A percentile compares a stretch with the other conserved stretches of the same genome.
Evolutionary conservation across 30 jellyfish, hydroid and myxozoan species (phyloP).

Genomic region (Calvadosia cruxmelitensis): DNA sequence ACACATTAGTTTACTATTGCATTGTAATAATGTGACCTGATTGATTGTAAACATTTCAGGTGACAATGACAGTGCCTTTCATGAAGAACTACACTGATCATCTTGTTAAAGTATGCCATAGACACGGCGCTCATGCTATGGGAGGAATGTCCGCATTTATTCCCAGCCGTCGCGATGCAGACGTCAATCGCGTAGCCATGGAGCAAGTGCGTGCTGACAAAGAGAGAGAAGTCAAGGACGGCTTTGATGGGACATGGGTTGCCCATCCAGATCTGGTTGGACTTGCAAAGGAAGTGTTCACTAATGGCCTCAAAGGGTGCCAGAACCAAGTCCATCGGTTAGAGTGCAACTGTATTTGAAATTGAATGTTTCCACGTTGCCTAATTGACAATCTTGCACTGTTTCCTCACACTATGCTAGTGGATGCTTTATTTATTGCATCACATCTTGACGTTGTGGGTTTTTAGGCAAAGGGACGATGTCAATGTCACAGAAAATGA

Average conservation of each 20-base stretch:
- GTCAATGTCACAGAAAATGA: slow-evolving; percentile 50
- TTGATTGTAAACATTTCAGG: no score
- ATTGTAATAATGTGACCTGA: no score
- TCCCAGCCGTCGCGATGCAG: slow-evolving; percentile 90
- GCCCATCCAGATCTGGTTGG: slow-evolving; percentile 86
- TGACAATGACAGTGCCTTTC: slow-evolving; percentile 77
- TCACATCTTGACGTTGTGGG: no score
- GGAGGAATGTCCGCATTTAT: slow-evolving; percentile 96
- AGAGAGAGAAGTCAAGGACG: slow-evolving; percentile 67
- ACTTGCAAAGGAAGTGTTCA: slow-evolving; percentile 62
- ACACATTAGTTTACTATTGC: no score
- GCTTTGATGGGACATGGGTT: slow-evolving; percentile 94
- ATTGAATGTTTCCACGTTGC: background rate
- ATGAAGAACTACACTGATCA: slow-evolving; percentile 79
- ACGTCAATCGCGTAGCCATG: slow-evolving; percentile 60
- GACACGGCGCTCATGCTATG: slow-evolving; percentile 92
- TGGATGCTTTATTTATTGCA: no score
- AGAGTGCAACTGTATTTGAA: background rate
- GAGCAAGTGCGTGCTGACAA: slow-evolving; percentile 71
- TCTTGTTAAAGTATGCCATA: slow-evolving; percentile 69
- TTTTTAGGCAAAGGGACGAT: slow-evolving; percentile 50
- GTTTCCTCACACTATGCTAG: no score
- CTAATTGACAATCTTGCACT: no score
- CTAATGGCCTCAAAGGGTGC: slow-evolving; percentile 36
- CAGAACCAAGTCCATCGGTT: slow-evolving; percentile 63